These are phyloP conservation scores for Mayetiola destructor DNA, from an alignment of 2,888 invertebrate genomes.

Conservation along the genomic window DNA sequence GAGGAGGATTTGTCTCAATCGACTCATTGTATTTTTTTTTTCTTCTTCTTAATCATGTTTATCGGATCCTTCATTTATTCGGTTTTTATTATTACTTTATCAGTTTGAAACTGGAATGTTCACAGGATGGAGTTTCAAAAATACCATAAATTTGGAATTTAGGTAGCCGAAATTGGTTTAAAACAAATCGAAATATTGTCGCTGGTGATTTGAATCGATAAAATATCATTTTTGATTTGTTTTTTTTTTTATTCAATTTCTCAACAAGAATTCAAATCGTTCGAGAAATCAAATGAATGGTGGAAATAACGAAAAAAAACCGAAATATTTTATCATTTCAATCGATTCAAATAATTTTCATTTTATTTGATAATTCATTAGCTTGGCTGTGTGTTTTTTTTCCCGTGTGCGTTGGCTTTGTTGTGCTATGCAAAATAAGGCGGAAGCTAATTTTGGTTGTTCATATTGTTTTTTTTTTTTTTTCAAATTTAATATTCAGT, in stretches of 20 bases:
- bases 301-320: background rate
- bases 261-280: background rate
- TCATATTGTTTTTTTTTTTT: too few species aligned
- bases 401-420: background rate
- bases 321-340: background rate
- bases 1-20: too few species aligned
- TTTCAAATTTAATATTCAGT: too few species aligned
- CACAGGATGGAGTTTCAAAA: background rate
- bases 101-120: background rate
- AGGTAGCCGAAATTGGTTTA: conserved; percentile 5
- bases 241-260: background rate
- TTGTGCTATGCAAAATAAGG: background rate
- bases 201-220: background rate
- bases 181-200: conserved; percentile 8
- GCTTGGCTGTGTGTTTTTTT: background rate
- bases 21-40: too few species aligned
- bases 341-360: background rate
- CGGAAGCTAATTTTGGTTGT: conserved; percentile 6
- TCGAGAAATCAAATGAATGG: background rate
- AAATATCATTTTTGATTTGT: background rate
- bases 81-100: too few species aligned
- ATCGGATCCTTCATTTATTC: too few species aligned
- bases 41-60: too few species aligned
- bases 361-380: conserved; percentile 3
- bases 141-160: conserved; percentile 3